These are phyloP conservation scores for Tridacna crocea DNA, from an alignment of 2,888 invertebrate genomes.

Conservation along the genomic window DNA sequence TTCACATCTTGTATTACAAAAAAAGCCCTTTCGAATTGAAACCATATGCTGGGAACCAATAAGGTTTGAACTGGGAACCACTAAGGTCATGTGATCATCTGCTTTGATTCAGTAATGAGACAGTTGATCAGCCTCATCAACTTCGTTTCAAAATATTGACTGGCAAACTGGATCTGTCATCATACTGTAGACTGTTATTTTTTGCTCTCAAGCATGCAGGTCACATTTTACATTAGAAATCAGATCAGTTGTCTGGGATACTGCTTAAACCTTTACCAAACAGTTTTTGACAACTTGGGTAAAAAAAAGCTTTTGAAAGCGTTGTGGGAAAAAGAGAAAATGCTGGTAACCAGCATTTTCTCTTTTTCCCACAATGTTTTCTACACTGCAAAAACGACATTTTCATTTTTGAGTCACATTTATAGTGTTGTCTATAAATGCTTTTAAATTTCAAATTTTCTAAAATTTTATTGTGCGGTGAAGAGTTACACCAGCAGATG, in stretches of 20 bases:
- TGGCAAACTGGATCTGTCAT: conserved; percentile 12
- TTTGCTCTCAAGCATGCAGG: background rate
- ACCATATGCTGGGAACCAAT: background rate
- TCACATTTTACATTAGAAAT: too few relatives aligned
- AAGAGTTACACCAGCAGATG: too few relatives aligned
- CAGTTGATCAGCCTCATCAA: conserved; percentile 17
- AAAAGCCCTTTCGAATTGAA: background rate
- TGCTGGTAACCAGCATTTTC: conserved; percentile 5
- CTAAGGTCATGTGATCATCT: background rate
- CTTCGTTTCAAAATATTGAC: conserved; percentile 15
- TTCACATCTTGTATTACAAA: background rate
- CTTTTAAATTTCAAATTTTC: too few relatives aligned
- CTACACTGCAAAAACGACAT: background rate
- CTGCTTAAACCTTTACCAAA: too few relatives aligned
- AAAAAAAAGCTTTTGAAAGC: too few relatives aligned
- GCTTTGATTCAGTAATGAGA: conserved; percentile 6
- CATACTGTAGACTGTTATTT: conserved; percentile 5
- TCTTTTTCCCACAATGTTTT: conserved; percentile 8
- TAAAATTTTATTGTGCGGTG: background rate
- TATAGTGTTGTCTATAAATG: too few relatives aligned
- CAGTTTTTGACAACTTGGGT: too few relatives aligned
- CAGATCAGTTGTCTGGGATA: too few relatives aligned
- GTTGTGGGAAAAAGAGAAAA: background rate
- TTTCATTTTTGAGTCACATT: background rate
- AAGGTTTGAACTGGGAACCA: background rate